Evolutionary conservation across 2,113 vertebrate genomes (phyloP), one percentile per base, ranked within the genome.

Genomic region (Lagopus muta): DNA sequence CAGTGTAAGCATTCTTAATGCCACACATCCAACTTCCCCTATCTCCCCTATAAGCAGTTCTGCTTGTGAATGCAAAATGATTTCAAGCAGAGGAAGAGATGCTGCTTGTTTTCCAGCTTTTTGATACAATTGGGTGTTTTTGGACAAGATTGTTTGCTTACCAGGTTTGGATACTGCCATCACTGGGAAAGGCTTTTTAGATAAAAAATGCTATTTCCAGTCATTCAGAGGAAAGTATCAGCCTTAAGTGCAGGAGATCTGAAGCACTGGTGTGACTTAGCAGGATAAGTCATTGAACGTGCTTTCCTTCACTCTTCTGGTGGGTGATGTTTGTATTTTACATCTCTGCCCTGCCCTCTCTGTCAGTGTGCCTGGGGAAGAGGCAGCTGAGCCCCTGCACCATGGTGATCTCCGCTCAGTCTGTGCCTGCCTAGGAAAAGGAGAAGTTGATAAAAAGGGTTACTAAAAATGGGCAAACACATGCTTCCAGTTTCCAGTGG

Each of bases 401-500:
- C 0, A 0, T 54, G 48, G 67, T 74, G 55, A 47, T 47, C 30
- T 86, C 0, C 0, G 42, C 32, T 61, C 40, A 2, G 0, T 13
- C 13, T 17, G 28, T 34, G 24, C 45, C 34, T 64, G 43, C 57
- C 86, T 1, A 1, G 81, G 67, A 69, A 78, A 72, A 25, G 13
- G 47, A 87, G 47, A 11, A 82, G 8, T 28, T 30, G 11, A 48
- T 5, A 34, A 57, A 82, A 89, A 66, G 4, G 3, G 6, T 48
- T 72, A 60, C 18, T 78, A 10, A 67, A 89, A 89, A 8, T 4
- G 25, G 34, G 1, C 65, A 61, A 69, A 79, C 65, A 81, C 18
- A 43, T 69, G 38, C 32, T 90, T 93, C 42, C 38, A 64, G 28
- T 92, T 93, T 80, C 42, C 86, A 88, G 65, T 38, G 75, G 52